phyloP scores from a whole-genome alignment of 2,113 vertebrate species.

The Cichladusa arquata region DNA sequence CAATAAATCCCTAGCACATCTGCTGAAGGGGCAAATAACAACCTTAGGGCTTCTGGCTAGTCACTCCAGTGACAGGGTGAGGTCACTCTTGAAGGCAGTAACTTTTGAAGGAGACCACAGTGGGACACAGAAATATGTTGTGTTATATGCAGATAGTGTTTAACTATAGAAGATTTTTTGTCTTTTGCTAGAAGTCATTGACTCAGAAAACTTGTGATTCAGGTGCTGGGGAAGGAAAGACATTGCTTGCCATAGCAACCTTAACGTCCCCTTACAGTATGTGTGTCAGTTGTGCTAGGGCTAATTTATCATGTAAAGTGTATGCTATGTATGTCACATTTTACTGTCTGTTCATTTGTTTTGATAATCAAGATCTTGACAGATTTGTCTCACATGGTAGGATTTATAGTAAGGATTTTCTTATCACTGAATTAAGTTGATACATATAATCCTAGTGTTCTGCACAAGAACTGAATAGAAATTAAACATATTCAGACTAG shows the following conservation, averaged over 20 bases:
- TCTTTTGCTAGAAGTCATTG: conserved; percentile 24
- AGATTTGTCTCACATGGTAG: conserved; percentile 68
- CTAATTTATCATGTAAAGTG: conserved; percentile 73
- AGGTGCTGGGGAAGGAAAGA: not conserved
- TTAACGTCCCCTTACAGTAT: conserved; percentile 60
- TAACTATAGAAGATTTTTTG: conserved; percentile 30
- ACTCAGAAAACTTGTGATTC: conserved; percentile 34
- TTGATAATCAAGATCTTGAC: conserved; percentile 76
- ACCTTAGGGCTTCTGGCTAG: not conserved
- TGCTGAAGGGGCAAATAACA: not conserved
- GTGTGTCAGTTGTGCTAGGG: conserved; percentile 33
- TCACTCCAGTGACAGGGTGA: not conserved
- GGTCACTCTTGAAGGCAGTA: conserved; percentile 13
- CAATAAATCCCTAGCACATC: not conserved
- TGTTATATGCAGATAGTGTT: not conserved
- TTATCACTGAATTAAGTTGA: conserved; percentile 66
- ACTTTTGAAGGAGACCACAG: not conserved
- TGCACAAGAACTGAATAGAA: conserved; percentile 62
- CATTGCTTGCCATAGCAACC: conserved; percentile 71
- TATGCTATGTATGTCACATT: conserved; percentile 66
- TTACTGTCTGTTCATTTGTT: conserved; percentile 75
- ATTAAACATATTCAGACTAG: conserved; percentile 46
- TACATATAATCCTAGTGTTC: conserved; percentile 48
- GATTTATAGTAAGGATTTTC: conserved; percentile 74
- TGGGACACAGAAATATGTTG: not conserved